Conservation (phyloP, 2,888 invertebrate species). For the Eubasilissa splendida region DNA sequence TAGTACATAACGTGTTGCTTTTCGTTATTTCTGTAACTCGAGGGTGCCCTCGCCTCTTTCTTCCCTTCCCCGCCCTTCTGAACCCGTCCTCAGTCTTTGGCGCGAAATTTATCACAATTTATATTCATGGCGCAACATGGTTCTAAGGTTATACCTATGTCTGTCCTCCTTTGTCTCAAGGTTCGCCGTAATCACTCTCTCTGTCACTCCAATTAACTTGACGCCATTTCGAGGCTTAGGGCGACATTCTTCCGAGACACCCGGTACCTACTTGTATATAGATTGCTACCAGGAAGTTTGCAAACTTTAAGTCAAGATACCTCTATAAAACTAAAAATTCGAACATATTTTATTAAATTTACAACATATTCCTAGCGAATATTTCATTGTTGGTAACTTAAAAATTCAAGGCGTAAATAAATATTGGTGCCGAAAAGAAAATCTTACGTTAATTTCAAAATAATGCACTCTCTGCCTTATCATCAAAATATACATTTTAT, state of each 20-base stretch:
- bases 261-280: background rate
- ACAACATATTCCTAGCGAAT: background rate
- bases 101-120: slow-evolving; percentile 77
- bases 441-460: too few species aligned
- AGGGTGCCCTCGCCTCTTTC: slow-evolving; percentile 39
- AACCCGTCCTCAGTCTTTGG: slow-evolving; percentile 60
- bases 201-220: slow-evolving; percentile 56
- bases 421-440: too few species aligned
- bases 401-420: background rate
- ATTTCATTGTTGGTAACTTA: background rate
- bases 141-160: slow-evolving; percentile 56
- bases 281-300: background rate
- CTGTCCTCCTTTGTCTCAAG: slow-evolving; percentile 44
- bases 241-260: slow-evolving; percentile 42
- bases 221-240: slow-evolving; percentile 50
- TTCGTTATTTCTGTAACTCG: slow-evolving; percentile 37
- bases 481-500: too few species aligned
- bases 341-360: too few species aligned
- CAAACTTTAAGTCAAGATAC: slow-evolving; percentile 17
- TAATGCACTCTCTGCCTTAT: too few species aligned
- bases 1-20: slow-evolving; percentile 45
- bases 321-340: background rate
- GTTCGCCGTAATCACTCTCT: slow-evolving; percentile 47
- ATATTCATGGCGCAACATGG: slow-evolving; percentile 74
- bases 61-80: slow-evolving; percentile 46